These are phyloP conservation scores for Solea senegalensis DNA, from an alignment of 2,113 vertebrate genomes.

Conservation along the genomic window DNA sequence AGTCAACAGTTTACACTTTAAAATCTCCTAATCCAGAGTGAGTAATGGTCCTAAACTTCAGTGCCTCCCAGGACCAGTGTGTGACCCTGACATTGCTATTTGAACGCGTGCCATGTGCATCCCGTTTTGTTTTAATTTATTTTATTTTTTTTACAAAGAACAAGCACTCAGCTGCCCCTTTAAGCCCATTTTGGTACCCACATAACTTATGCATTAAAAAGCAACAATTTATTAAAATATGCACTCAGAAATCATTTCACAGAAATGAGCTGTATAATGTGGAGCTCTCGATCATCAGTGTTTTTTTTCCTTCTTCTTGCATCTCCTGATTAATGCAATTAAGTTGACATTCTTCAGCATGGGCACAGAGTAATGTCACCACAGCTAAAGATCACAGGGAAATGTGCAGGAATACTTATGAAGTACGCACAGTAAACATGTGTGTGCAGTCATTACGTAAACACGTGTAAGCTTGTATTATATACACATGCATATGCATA, in stretches of 20 bases:
- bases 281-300: background rate
- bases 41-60: slow-evolving; percentile 26
- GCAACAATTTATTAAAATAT: slow-evolving; percentile 39
- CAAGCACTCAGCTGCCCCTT: slow-evolving; percentile 7
- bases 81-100: background rate
- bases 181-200: slow-evolving; percentile 8
- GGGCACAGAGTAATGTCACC: slow-evolving; percentile 31
- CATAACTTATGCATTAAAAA: slow-evolving; percentile 44
- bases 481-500: background rate
- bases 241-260: slow-evolving; percentile 30
- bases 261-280: slow-evolving; percentile 16
- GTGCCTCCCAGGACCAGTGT: slow-evolving; percentile 16
- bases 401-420: slow-evolving; percentile 5
- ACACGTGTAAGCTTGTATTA: slow-evolving; percentile 1
- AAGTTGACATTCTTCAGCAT: slow-evolving; percentile 26
- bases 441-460: slow-evolving; percentile 3
- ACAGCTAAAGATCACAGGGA: slow-evolving; percentile 31
- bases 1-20: slow-evolving; percentile 49
- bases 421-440: slow-evolving; percentile 10
- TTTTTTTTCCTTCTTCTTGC: background rate
- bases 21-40: slow-evolving; percentile 37
- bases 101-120: no score
- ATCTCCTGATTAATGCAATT: slow-evolving; percentile 29
- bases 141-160: slow-evolving; percentile 2
- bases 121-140: no score